These are phyloP conservation scores for Orchesella flavescens DNA, from an alignment of 2,888 invertebrate genomes.

Conservation along the genomic window DNA sequence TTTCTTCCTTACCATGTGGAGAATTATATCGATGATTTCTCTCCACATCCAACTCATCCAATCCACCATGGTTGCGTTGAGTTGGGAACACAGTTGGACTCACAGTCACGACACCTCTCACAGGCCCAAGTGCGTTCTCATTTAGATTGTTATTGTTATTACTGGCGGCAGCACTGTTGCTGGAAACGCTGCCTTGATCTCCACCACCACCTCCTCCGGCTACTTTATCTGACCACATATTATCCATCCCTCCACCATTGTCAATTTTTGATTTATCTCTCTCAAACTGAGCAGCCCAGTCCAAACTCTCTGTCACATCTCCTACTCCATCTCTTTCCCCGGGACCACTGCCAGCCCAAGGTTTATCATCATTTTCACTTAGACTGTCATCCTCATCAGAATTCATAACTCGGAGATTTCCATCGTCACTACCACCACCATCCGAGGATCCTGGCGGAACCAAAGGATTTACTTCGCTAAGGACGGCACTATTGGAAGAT, in stretches of 20 bases:
- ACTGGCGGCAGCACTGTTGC: slow-evolving; percentile 2
- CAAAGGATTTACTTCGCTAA: slow-evolving; percentile 62
- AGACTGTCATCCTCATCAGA: slow-evolving; percentile 70
- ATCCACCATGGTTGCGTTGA: slow-evolving; percentile 64
- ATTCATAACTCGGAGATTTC: slow-evolving; percentile 45
- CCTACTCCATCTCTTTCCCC: slow-evolving; percentile 48
- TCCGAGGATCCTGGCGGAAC: slow-evolving; percentile 53
- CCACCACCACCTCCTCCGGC: slow-evolving; percentile 62
- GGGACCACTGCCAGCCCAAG: slow-evolving; percentile 64
- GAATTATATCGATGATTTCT: slow-evolving; percentile 58
- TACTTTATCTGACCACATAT: slow-evolving; percentile 70
- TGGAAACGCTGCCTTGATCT: background rate
- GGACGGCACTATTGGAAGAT: slow-evolving; percentile 67
- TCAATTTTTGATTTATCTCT: slow-evolving; percentile 65
- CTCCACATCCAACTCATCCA: slow-evolving; percentile 65
- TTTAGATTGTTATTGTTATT: slow-evolving; percentile 49
- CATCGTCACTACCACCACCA: slow-evolving; percentile 34
- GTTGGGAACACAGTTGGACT: slow-evolving; percentile 68
- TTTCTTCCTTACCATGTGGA: slow-evolving; percentile 57
- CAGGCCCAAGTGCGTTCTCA: slow-evolving; percentile 62
- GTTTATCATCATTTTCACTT: slow-evolving; percentile 68
- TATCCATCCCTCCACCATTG: slow-evolving; percentile 60
- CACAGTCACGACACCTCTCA: slow-evolving; percentile 64
- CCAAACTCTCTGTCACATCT: slow-evolving; percentile 71
- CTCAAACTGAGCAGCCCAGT: slow-evolving; percentile 70